Evolutionary conservation across 2,113 vertebrate species (phyloP), one percentile per base, ranked within the genome.

Genomic region (Neoarius graeffei): DNA sequence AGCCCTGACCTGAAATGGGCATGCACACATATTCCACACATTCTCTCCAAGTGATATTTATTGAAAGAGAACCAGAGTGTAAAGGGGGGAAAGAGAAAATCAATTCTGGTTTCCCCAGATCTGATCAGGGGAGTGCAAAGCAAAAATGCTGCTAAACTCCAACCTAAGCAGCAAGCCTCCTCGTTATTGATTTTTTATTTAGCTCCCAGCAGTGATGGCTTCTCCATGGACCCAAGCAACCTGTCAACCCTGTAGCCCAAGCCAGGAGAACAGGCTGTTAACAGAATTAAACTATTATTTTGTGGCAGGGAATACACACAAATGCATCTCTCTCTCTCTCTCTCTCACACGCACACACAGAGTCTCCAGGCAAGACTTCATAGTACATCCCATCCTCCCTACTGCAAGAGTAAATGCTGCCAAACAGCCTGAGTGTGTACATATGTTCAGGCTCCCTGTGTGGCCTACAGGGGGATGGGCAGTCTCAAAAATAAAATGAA

Each of bases 131-230:
- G 93, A 94, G 94, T 94, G 92, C 91, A 93, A 93, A 86, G 84
- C 69, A 69, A 82, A 88, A 88, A 93, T 81, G 87, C 92, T 89
- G 88, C 91, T 91, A 90, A 94, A 94, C 91, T 92, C 87, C 85
- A 91, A 92, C 91, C 93, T 89, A 87, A 89, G 93, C 93, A 91
- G 91, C 71, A 60, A 89, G 71, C 81, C 89, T 93, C 89, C 88
- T 89, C 85, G 60, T 79, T 86, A 94, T 89, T 85, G 92, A 95
- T 94, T 94, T 95, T 93, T 93, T 92, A 93, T 91, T 87, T 94
- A 93, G 92, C 93, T 95, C 93, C 92, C 91, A 91, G 94, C 92
- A 92, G 94, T 87, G 57, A 87, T 85, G 85, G 67, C 92, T 92
- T 94, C 93, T 93, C 90, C 91, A 80, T 66, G 77, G 91, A 91